Evolutionary conservation across 23 tunicate genomes (phyloP).

Genomic region (Trididemnum nubilum): DNA sequence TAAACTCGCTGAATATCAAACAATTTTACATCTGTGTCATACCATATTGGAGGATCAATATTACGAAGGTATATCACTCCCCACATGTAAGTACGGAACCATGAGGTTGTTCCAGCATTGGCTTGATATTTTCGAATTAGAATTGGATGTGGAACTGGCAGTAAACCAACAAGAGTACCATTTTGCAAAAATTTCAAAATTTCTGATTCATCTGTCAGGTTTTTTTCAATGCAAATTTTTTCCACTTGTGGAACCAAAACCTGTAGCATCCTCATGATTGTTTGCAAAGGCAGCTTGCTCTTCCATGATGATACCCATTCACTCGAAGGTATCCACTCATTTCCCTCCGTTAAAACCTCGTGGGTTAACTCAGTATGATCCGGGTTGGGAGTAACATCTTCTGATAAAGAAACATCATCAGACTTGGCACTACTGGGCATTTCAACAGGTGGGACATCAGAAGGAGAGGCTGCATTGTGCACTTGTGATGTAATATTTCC

Average conservation of each 20-base stretch:
- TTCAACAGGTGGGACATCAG: slow-evolving; percentile 17
- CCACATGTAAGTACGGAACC: slow-evolving; percentile 99
- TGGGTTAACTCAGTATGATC: not conserved
- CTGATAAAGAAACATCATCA: slow-evolving; percentile 14
- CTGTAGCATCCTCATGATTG: slow-evolving; percentile 98
- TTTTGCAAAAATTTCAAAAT: slow-evolving; percentile 92
- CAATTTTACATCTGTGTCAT: slow-evolving; percentile 96
- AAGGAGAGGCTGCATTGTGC: slow-evolving; percentile 13
- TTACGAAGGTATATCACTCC: slow-evolving; percentile 96
- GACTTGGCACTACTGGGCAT: not conserved
- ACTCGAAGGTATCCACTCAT: slow-evolving; percentile 53
- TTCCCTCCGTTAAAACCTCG: not conserved
- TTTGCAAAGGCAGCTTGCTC: slow-evolving; percentile 87
- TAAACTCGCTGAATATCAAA: slow-evolving; percentile 96
- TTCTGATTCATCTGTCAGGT: slow-evolving; percentile 94
- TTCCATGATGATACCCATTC: slow-evolving; percentile 96
- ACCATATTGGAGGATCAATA: slow-evolving; percentile 99
- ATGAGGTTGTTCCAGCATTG: slow-evolving; percentile 89
- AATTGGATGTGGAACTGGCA: slow-evolving; percentile 98
- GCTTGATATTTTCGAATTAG: slow-evolving; percentile 93
- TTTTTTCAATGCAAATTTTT: slow-evolving; percentile 98
- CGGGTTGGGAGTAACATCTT: slow-evolving; percentile 2
- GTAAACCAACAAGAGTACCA: slow-evolving; percentile 95
- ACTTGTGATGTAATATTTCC: slow-evolving; percentile 60
- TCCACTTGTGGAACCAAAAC: slow-evolving; percentile 99